Evolutionary conservation across 2,888 invertebrate genomes (phyloP).

Genomic region (Mylabris sibirica): DNA sequence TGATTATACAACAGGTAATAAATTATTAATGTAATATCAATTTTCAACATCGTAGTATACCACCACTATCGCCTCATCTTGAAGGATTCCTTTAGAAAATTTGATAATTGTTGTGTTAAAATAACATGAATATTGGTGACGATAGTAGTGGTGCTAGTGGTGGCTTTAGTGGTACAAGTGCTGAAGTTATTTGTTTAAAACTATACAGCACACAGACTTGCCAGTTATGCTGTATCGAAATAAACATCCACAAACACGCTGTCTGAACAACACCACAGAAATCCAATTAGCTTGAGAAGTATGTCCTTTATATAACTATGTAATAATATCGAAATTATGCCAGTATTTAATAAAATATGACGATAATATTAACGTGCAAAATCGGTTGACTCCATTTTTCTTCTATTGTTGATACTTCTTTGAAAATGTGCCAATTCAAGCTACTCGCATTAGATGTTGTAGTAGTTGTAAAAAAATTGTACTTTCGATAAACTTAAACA

Average conservation of each 20-base stretch:
- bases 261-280: constrained; percentile 25
- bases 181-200: constrained; percentile 9
- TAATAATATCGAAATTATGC: constrained; percentile 22
- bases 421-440: not conserved
- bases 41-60: constrained; percentile 15
- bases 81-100: constrained; percentile 17
- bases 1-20: constrained; percentile 9
- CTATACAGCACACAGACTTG: constrained; percentile 15
- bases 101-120: constrained; percentile 2
- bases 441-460: too few species aligned
- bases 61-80: constrained; percentile 2
- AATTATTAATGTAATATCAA: constrained; percentile 17
- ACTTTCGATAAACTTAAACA: not conserved
- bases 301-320: constrained; percentile 29
- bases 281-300: constrained; percentile 29
- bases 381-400: too few species aligned
- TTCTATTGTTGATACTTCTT: not conserved
- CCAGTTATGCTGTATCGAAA: constrained; percentile 27
- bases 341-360: constrained; percentile 8
- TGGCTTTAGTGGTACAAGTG: not conserved
- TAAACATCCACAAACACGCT: constrained; percentile 28
- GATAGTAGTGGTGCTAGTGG: not conserved
- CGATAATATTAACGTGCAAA: too few species aligned
- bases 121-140: not conserved
- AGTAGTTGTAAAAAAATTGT: too few species aligned